Percentiles rank a stretch among this genome's conserved stretches.
Conservation (phyloP, 2,797 vertebrate species). For the Sebastes kiyomatsui region DNA sequence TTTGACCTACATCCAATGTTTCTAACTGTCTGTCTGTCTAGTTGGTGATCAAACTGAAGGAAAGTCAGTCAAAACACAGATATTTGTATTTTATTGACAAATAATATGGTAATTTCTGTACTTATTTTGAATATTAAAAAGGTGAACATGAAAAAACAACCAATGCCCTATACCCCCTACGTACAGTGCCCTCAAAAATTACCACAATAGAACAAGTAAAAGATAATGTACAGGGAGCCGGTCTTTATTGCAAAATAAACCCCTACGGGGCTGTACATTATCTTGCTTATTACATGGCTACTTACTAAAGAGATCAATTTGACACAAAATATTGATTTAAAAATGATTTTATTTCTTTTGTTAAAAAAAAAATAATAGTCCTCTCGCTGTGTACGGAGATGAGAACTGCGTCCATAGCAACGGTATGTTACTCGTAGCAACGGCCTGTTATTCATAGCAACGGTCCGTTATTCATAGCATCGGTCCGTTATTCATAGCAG, state of each 20-base stretch:
- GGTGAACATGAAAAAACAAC: not conserved
- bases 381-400: too few relatives aligned
- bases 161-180: not conserved
- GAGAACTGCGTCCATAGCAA: too few relatives aligned
- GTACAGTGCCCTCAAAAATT: not conserved
- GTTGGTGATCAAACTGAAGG: not conserved
- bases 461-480: too few relatives aligned
- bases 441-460: too few relatives aligned
- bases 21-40: not conserved
- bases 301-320: not conserved
- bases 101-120: not conserved
- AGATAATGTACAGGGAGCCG: too few relatives aligned
- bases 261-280: not conserved
- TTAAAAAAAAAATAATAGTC: too few relatives aligned
- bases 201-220: not conserved
- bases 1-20: constrained; percentile 53
- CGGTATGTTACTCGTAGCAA: too few relatives aligned
- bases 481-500: too few relatives aligned
- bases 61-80: not conserved
- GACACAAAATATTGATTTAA: not conserved
- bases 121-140: not conserved
- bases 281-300: not conserved
- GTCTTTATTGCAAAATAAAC: not conserved
- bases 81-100: not conserved
- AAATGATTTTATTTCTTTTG: not conserved